Conservation (phyloP, 1,140 invertebrate species). For the Aporrectodea caliginosa region DNA sequence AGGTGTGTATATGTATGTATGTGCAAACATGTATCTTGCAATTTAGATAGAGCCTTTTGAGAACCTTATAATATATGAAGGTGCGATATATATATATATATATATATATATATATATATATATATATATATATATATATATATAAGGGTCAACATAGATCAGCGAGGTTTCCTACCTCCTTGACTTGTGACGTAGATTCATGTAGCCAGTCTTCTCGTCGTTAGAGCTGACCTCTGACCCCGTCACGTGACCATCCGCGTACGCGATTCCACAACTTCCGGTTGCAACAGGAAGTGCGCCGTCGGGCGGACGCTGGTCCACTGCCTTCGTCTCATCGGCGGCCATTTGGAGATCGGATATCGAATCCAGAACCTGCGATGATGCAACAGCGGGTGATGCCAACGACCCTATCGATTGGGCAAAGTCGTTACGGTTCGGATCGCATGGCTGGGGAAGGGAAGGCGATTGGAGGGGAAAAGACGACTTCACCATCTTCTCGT, state of each 20-base stretch:
- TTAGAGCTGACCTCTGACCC: background rate
- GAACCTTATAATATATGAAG: background rate
- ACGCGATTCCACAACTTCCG: background rate
- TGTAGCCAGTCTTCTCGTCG: background rate
- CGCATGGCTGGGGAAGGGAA: no score
- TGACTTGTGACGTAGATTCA: background rate
- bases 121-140: background rate
- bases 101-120: background rate
- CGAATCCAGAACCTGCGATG: no score
- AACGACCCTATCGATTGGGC: no score
- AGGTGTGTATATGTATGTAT: background rate
- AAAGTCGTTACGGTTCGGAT: no score
- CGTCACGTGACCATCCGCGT: background rate
- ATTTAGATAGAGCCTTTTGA: no score
- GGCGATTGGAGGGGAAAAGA: no score
- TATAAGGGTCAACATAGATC: background rate
- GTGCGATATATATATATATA: background rate
- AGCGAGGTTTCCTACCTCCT: background rate
- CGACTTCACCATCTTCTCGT: no score
- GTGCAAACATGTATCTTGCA: background rate
- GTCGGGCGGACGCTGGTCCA: no score
- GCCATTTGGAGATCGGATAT: no score
- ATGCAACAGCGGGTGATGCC: no score
- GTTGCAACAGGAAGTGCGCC: no score
- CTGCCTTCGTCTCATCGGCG: no score